Evolutionary conservation across 2,888 invertebrate genomes (phyloP).

Genomic region (Leptopilina syphax): DNA sequence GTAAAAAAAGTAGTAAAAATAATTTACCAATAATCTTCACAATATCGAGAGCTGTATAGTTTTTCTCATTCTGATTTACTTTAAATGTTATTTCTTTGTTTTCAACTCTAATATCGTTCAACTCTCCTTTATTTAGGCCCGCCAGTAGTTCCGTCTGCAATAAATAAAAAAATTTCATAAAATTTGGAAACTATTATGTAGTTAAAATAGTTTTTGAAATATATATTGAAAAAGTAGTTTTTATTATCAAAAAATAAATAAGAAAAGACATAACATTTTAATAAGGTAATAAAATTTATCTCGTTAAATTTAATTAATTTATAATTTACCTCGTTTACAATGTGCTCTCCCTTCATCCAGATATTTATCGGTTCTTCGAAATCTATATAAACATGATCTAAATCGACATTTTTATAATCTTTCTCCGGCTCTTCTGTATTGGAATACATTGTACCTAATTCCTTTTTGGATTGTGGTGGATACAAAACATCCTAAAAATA

Average conservation of each 20-base stretch:
- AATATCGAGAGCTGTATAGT: slow-evolving; percentile 83
- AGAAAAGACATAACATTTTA: too few species aligned
- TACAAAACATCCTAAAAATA: slow-evolving; percentile 49
- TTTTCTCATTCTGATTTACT: slow-evolving; percentile 82
- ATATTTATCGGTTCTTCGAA: slow-evolving; percentile 81
- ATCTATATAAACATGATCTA: slow-evolving; percentile 87
- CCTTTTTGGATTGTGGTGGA: slow-evolving; percentile 66
- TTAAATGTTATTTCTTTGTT: slow-evolving; percentile 87
- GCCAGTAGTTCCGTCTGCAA: slow-evolving; percentile 81
- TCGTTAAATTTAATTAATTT: background rate
- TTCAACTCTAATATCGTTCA: slow-evolving; percentile 84
- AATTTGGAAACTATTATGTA: too few species aligned
- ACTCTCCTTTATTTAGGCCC: slow-evolving; percentile 81
- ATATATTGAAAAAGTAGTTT: too few species aligned
- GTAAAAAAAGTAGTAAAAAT: background rate
- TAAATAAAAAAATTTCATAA: background rate
- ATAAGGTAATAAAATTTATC: background rate
- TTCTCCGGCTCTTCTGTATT: slow-evolving; percentile 38
- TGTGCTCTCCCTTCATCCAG: slow-evolving; percentile 86
- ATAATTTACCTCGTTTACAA: slow-evolving; percentile 78
- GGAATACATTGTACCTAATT: slow-evolving; percentile 50
- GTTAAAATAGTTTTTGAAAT: too few species aligned
- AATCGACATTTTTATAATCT: slow-evolving; percentile 80
- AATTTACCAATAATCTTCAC: slow-evolving; percentile 82
- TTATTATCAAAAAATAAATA: too few species aligned